Percentiles rank a stretch among this genome's conserved stretches.
These are phyloP conservation scores for Poecilia latipinna DNA, from an alignment of 2,113 vertebrate species.

Conservation along the genomic window DNA sequence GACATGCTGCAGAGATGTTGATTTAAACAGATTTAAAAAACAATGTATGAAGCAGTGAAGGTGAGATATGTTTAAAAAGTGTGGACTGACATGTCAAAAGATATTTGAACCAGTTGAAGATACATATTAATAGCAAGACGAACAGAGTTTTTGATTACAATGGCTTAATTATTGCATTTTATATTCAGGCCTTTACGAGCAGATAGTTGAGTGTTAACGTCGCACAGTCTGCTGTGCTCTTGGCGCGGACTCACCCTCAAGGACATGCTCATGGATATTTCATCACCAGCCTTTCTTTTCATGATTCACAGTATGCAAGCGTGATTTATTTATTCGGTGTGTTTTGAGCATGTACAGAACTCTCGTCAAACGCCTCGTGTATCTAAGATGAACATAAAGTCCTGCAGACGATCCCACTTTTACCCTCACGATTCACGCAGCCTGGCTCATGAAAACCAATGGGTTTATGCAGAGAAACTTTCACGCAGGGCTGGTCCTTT, in stretches of 20 bases:
- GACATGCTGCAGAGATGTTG: neutral
- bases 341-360: neutral
- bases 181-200: neutral
- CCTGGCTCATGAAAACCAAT: neutral
- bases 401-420: slow-evolving; percentile 3
- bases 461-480: slow-evolving; percentile 1
- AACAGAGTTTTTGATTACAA: neutral
- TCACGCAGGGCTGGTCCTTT: slow-evolving; percentile 15
- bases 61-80: too few species aligned
- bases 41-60: neutral
- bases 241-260: neutral
- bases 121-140: neutral
- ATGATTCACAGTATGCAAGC: neutral
- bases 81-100: neutral
- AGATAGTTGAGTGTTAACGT: neutral
- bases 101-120: neutral
- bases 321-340: slow-evolving; percentile 30
- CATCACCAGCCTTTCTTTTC: slow-evolving; percentile 8
- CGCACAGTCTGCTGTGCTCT: neutral
- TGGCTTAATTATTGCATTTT: neutral
- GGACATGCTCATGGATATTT: slow-evolving; percentile 21
- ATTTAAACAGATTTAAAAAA: neutral
- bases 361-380: slow-evolving; percentile 4
- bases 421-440: neutral
- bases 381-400: neutral